phyloP scores from a whole-genome alignment of 1,140 invertebrate species.

The Campodea augens region DNA sequence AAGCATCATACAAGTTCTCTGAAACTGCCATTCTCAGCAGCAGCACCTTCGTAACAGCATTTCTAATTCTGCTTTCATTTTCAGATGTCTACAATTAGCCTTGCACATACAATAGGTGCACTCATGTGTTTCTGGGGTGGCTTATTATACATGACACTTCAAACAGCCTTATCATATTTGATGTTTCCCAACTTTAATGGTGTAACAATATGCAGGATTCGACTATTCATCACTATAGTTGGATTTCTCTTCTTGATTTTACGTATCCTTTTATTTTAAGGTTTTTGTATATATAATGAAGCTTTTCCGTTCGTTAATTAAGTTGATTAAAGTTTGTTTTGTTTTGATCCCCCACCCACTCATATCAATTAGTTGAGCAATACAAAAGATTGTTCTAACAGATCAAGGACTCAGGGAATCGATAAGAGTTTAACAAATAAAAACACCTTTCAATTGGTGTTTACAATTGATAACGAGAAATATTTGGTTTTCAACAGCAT shows the following conservation, averaged over 20 bases:
- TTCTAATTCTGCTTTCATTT: not conserved
- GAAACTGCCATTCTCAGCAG: too few relatives aligned
- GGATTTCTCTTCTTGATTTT: not conserved
- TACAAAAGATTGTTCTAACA: too few relatives aligned
- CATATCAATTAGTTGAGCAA: too few relatives aligned
- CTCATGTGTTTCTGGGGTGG: not conserved
- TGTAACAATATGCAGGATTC: not conserved
- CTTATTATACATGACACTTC: not conserved
- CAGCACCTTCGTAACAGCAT: too few relatives aligned
- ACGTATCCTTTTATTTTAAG: constrained; percentile 2
- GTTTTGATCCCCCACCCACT: too few relatives aligned
- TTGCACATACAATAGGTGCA: not conserved
- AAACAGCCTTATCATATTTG: not conserved
- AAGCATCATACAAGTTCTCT: too few relatives aligned
- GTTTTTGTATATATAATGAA: not conserved
- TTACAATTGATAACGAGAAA: too few relatives aligned
- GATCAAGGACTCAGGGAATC: too few relatives aligned
- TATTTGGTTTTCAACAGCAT: too few relatives aligned
- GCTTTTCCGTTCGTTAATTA: not conserved
- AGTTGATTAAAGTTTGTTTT: not conserved
- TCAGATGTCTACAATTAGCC: not conserved
- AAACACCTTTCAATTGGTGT: too few relatives aligned
- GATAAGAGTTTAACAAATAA: too few relatives aligned
- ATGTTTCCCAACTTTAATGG: not conserved
- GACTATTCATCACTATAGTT: not conserved